phyloP scores from a whole-genome alignment of 1,140 invertebrate species.

The Gonioctena quinquepunctata region DNA sequence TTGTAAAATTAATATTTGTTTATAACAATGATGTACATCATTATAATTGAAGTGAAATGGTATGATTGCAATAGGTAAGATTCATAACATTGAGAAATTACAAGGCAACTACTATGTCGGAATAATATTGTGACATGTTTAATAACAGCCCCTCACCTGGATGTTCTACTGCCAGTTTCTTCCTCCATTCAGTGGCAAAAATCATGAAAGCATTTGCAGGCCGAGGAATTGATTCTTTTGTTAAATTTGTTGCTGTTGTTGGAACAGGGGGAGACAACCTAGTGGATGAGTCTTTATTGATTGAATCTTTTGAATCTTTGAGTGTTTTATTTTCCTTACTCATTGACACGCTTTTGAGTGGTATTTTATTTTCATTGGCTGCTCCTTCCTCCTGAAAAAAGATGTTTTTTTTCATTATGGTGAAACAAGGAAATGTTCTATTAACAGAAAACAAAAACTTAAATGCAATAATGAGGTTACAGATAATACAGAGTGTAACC shows the following conservation, averaged over 20 bases:
- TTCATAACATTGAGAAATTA: neutral
- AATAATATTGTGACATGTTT: constrained; percentile 7
- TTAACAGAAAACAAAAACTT: too few relatives aligned
- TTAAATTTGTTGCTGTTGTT: neutral
- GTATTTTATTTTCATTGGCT: too few relatives aligned
- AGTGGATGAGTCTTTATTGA: neutral
- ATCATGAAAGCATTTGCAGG: constrained; percentile 64
- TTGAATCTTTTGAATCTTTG: neutral
- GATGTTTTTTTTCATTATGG: too few relatives aligned
- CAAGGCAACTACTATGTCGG: neutral
- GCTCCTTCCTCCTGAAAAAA: too few relatives aligned
- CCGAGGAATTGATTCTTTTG: constrained; percentile 24
- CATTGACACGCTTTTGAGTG: too few relatives aligned
- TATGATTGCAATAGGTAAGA: neutral
- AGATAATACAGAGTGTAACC: too few relatives aligned
- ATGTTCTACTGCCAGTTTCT: constrained; percentile 56
- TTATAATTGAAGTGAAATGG: neutral
- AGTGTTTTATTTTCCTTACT: too few relatives aligned
- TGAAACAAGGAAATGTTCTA: too few relatives aligned
- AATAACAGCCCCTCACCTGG: constrained; percentile 45
- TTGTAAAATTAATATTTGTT: neutral
- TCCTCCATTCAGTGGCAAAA: constrained; percentile 60
- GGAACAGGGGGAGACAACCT: neutral
- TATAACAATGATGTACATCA: neutral
- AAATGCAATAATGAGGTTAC: too few relatives aligned